Evolutionary conservation across 2,888 invertebrate genomes (phyloP), one percentile per base, ranked within the genome.

Genomic region (Agapetus fuscipes): DNA sequence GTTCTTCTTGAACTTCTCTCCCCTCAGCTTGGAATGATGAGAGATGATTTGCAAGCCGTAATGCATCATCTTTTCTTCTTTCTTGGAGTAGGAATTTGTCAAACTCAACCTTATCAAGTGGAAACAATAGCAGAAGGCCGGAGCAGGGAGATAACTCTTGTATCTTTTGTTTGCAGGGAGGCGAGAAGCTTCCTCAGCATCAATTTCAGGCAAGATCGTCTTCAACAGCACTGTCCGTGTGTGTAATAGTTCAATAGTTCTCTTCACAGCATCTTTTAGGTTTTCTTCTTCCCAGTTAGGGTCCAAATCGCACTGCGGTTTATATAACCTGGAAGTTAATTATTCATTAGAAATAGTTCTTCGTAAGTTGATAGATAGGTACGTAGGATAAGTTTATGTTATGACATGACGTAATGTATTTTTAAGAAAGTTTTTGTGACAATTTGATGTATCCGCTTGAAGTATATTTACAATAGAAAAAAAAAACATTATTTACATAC

Each of bases 111-210:
- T 78, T 3, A 94, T 59, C 51, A 93, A 72, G 10, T 85, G 83
- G 60, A 90, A 93, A 9, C 78, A 71, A 55, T 85, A 94, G 52
- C 83, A 82, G 64, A 91, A 89, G 1, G 83, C 81, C 2, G 89
- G 80, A 1, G 83, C 81, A 1, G 74, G 72, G 50, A 83, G 72
- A 51, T 66, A 59, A 49, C 50, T 54, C 14, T 48, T 38, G 2
- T 48, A 9, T 9, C 9, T 20, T 9, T 6, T 3, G 34, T n/a
- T 17, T 15, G 9, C n/a, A 12, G 5, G 12, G 10, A 3, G 7
- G 35, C 14, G 14, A 3, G 25, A 26, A 6, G 3, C 5, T 3
- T 37, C 37, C 9, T 12, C 11, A 2, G 4, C 20, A 6, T 6
- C 9, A 9, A 6, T 9, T 6, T 20, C 9, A 20, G 20, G 28